These are phyloP conservation scores for Heliocidaris tuberculata DNA, from an alignment of 35 echinoderm and acorn worm species.

Conservation along the genomic window DNA sequence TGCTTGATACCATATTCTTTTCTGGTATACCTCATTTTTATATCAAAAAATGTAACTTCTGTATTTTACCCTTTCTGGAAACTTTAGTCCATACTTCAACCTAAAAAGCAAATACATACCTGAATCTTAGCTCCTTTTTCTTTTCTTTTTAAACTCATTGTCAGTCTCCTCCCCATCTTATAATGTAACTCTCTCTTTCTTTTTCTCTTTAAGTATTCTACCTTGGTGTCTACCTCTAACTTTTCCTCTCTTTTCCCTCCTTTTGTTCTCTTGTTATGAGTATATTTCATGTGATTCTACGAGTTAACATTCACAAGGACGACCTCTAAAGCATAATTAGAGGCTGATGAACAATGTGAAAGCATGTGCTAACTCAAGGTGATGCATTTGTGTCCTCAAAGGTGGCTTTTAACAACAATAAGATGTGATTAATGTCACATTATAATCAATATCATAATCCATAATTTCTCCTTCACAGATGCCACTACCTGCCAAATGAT, in stretches of 20 bases:
- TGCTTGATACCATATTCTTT: too few species aligned
- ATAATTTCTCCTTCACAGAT: neutral
- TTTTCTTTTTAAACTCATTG: too few species aligned
- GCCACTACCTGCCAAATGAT: neutral
- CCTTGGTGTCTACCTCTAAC: too few species aligned
- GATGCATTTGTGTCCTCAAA: neutral
- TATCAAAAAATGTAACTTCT: too few species aligned
- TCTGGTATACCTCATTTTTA: too few species aligned
- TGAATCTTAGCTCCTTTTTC: too few species aligned
- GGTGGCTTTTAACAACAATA: neutral
- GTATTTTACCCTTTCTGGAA: too few species aligned
- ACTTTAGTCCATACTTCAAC: too few species aligned
- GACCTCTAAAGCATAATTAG: neutral
- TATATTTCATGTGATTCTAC: neutral
- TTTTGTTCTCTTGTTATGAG: neutral
- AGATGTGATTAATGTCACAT: neutral
- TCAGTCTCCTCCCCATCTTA: too few species aligned
- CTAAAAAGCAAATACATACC: too few species aligned
- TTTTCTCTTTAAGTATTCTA: too few species aligned
- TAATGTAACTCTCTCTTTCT: too few species aligned
- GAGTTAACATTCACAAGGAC: neutral
- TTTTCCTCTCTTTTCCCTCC: neutral
- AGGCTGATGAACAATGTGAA: neutral
- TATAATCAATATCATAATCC: neutral
- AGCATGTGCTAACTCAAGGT: neutral